A percentile compares a stretch with the other conserved stretches of the same genome.
Evolutionary conservation across 1,140 invertebrate species (phyloP).

Genomic region (Helicorthomorpha holstii): DNA sequence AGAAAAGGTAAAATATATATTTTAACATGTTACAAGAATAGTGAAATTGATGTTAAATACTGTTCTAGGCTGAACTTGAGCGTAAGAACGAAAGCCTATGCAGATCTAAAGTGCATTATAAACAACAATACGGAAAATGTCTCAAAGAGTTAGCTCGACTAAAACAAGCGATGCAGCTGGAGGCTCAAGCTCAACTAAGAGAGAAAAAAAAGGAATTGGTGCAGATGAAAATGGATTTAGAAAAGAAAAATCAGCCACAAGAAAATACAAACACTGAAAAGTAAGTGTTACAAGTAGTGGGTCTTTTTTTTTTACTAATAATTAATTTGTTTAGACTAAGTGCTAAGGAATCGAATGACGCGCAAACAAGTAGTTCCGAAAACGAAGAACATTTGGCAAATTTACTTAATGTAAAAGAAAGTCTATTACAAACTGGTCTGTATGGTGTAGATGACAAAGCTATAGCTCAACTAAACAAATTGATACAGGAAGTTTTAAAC

Average conservation of each 20-base stretch:
- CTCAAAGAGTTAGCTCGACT: constrained; percentile 25
- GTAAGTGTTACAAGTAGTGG: constrained; percentile 13
- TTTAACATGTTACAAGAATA: not conserved
- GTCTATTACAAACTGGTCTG: too few relatives aligned
- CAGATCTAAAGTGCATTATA: constrained; percentile 29
- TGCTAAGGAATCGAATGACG: too few relatives aligned
- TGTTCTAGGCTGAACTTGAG: constrained; percentile 20
- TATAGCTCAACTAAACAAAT: too few relatives aligned
- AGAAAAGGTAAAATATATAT: constrained; percentile 24
- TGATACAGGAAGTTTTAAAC: too few relatives aligned
- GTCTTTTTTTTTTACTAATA: too few relatives aligned
- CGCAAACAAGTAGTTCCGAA: too few relatives aligned
- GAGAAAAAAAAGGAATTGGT: constrained; percentile 26
- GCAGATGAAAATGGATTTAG: constrained; percentile 23
- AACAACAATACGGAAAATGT: constrained; percentile 28
- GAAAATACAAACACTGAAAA: constrained; percentile 17
- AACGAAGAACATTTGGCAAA: too few relatives aligned
- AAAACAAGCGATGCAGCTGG: constrained; percentile 25
- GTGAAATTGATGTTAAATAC: not conserved
- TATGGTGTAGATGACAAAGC: too few relatives aligned
- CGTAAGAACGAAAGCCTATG: constrained; percentile 24
- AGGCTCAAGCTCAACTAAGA: constrained; percentile 19
- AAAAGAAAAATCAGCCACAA: not conserved
- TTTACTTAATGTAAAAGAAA: too few relatives aligned
- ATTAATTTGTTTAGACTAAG: too few relatives aligned